Evolutionary conservation across 2,113 vertebrate genomes (phyloP).

Genomic region (Bambusicola thoracicus): DNA sequence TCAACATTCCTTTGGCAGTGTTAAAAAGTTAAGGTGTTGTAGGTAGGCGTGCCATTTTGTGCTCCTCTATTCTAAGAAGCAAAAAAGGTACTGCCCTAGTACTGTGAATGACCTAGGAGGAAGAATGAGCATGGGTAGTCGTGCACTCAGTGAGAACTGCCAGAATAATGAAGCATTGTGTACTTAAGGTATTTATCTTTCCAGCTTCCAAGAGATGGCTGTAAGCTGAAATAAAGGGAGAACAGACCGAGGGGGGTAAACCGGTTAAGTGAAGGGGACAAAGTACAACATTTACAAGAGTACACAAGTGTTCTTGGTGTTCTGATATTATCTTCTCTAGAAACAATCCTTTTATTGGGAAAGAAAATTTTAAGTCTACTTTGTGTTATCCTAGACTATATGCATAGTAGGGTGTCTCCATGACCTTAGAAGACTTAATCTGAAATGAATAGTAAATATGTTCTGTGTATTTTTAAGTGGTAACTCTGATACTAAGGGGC

Average conservation of each 20-base stretch:
- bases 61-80: accelerated
- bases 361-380: neutral
- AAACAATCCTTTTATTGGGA: neutral
- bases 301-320: neutral
- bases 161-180: conserved; percentile 27
- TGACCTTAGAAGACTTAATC: neutral
- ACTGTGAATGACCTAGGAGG: neutral
- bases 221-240: neutral
- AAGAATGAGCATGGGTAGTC: neutral
- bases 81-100: neutral
- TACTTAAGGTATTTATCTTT: conserved; percentile 14
- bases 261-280: neutral
- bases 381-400: neutral
- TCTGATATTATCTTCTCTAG: neutral
- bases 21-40: neutral
- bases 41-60: neutral
- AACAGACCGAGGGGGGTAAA: neutral
- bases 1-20: neutral
- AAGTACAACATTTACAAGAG: neutral
- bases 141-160: neutral
- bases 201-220: conserved; percentile 26
- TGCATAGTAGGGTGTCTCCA: neutral
- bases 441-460: neutral
- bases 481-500: neutral
- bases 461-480: neutral